Base-by-base conservation (phyloP, 2,113 vertebrate species). In the Prochilodus magdalenae region DNA sequence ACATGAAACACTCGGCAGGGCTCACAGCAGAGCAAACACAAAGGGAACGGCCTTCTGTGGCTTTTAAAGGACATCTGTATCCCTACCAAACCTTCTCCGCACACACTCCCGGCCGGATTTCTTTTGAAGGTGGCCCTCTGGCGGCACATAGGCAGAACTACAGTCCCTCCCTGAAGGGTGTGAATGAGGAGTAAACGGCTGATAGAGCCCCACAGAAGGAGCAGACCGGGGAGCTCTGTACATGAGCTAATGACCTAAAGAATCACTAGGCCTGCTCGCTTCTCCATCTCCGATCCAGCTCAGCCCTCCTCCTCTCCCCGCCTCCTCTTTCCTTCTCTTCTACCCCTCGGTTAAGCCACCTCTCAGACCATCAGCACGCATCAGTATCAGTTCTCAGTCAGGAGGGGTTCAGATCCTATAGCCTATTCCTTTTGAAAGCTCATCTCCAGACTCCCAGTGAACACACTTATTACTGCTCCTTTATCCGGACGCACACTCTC, bases 341-440 rank as follows among this genome's bases (percentile, higher is more conserved):
- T 71, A 49, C 24, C 20, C 66, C 10, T 60, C n/a, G 13, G 57
- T 26, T 27, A 63, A 27, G 33, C 40, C 51, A 33, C 73, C 53
- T 72, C 65, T 72, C 36, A 77, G 74, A 63, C 60, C 22, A 77
- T 75, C 73, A 82, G 51, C 73, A 71, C 36, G 73, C 66, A 83
- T 77, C 81, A 51, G 70, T 77, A 75, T 75, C 0, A 44, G 47
- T 51, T 26, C 66, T 63, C 26, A 51, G 22, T 65, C 72, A 2
- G 44, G 44, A 73, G 14, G 13, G 49, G 29, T 55, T 71, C 51
- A 77, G 40, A 16, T 18, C 73, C 26, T 63, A 67, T 75, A 36
- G 14, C 55, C 55, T 53, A 74, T 77, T 83, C 81, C 49, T 63
- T 77, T 83, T 83, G 74, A 83, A 83, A 63, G 53, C 51, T 65